phyloP scores from a whole-genome alignment of 2,113 vertebrate genomes.

The Onychostruthus taczanowskii region DNA sequence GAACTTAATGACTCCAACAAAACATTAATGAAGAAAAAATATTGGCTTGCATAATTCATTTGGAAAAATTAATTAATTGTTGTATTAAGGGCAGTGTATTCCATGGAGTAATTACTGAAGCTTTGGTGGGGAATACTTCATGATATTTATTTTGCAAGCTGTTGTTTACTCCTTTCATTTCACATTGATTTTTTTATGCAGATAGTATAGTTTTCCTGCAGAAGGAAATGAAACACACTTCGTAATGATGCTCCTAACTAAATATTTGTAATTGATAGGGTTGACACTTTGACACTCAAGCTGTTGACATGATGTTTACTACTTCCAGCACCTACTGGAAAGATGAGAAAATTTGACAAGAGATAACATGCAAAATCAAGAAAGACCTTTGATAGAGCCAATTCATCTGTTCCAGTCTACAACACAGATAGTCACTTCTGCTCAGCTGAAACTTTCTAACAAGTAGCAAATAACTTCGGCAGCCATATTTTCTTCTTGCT shows the following conservation, averaged over 20 bases:
- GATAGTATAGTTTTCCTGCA: constrained; percentile 35
- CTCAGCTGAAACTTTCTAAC: neutral
- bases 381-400: neutral
- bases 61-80: constrained; percentile 78
- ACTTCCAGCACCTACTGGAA: neutral
- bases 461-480: neutral
- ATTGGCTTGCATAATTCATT: constrained; percentile 73
- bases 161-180: constrained; percentile 76
- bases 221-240: constrained; percentile 51
- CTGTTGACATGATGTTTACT: neutral
- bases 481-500: neutral
- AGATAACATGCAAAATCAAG: neutral
- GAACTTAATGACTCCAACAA: constrained; percentile 74
- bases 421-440: neutral
- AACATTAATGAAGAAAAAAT: constrained; percentile 75
- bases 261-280: constrained; percentile 41
- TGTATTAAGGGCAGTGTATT: constrained; percentile 70
- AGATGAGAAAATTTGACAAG: neutral
- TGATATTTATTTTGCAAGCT: constrained; percentile 71
- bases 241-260: constrained; percentile 37
- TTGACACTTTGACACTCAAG: constrained; percentile 5
- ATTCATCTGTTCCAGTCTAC: neutral
- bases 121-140: constrained; percentile 67
- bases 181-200: constrained; percentile 25
- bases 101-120: constrained; percentile 65